These are phyloP conservation scores for Coremacera marginata DNA, from an alignment of 2,888 invertebrate genomes.

Conservation along the genomic window DNA sequence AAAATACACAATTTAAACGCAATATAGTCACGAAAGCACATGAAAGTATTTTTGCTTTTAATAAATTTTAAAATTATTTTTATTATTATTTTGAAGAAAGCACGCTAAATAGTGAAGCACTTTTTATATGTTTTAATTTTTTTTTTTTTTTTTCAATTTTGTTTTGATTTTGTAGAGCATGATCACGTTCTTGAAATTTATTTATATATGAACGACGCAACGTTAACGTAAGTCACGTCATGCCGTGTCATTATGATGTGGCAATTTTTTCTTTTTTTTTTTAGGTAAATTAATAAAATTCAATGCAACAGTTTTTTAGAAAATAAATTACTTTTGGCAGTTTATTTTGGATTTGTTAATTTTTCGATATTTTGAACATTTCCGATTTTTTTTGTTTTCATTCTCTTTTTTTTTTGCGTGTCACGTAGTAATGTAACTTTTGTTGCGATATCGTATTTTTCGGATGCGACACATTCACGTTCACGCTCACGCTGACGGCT, in stretches of 20 bases:
- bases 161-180: conserved; percentile 40
- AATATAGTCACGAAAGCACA: too few species aligned
- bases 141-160: background rate
- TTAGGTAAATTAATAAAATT: background rate
- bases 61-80: background rate
- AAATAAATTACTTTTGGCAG: background rate
- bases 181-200: conserved; percentile 47
- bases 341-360: too few species aligned
- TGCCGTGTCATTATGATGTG: conserved; percentile 44
- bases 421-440: background rate
- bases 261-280: conserved; percentile 15
- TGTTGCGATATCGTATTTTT: background rate
- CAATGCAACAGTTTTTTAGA: background rate
- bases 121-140: background rate
- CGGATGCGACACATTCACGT: background rate
- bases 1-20: too few species aligned
- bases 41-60: background rate
- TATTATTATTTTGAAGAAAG: background rate
- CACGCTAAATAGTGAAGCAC: too few species aligned
- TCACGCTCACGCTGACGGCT: conserved; percentile 36
- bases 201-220: background rate
- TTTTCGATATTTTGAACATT: background rate
- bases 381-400: background rate
- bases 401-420: conserved; percentile 1
- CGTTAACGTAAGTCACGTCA: conserved; percentile 55